A percentile compares a stretch with the other conserved stretches of the same genome.
Evolutionary conservation across 2,888 invertebrate species (phyloP).

Genomic region (Cosmorhoe ocellata): DNA sequence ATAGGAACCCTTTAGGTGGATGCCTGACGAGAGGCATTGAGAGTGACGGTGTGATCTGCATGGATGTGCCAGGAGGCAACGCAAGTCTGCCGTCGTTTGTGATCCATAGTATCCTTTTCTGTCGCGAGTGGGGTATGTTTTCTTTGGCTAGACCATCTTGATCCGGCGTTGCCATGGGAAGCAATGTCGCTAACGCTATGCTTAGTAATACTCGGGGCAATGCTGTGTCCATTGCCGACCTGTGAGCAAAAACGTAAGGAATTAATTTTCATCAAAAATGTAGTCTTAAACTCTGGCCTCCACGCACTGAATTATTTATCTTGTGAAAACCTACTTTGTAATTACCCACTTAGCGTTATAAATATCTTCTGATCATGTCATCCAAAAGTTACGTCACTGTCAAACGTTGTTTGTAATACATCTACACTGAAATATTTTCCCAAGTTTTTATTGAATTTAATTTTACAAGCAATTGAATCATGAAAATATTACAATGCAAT

Average conservation of each 20-base stretch:
- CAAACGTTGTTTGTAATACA: conserved; percentile 10
- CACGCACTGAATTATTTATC: too few relatives aligned
- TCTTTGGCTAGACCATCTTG: conserved; percentile 62
- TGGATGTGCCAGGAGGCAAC: conserved; percentile 90
- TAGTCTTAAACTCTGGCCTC: background rate
- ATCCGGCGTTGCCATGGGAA: conserved; percentile 68
- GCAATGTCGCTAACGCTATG: conserved; percentile 70
- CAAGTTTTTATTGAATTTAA: conserved; percentile 1
- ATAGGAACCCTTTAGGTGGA: conserved; percentile 92
- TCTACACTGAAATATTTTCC: background rate
- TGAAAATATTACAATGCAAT: conserved; percentile 45
- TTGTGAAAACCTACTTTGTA: too few relatives aligned
- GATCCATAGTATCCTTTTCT: conserved; percentile 92
- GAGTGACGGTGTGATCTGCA: conserved; percentile 90
- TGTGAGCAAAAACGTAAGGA: conserved; percentile 36
- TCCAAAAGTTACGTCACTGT: background rate
- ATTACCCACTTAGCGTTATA: too few relatives aligned
- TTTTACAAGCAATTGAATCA: conserved; percentile 14
- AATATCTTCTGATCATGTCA: too few relatives aligned
- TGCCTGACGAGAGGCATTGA: conserved; percentile 92
- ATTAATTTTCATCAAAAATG: too few relatives aligned
- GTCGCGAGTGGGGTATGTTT: conserved; percentile 85
- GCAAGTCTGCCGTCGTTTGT: conserved; percentile 93
- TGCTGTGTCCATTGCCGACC: conserved; percentile 70
- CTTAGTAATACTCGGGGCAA: conserved; percentile 71